These are phyloP conservation scores for Glossosoma conforme DNA, from an alignment of 1,140 invertebrate species.

Conservation along the genomic window DNA sequence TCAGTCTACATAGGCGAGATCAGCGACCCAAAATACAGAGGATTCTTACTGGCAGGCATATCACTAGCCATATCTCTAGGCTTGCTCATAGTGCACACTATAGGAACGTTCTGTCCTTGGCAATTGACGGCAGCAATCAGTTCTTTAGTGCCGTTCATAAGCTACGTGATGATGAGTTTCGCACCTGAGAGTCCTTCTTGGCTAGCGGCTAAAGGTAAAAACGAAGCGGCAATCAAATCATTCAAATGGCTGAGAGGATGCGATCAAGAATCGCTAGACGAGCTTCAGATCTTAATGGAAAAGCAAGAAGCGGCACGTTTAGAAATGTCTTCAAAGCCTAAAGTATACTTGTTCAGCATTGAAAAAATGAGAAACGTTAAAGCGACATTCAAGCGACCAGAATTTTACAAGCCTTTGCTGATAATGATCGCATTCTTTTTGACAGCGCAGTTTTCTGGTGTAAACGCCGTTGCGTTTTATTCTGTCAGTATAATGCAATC, in stretches of 20 bases:
- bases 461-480: slow-evolving; percentile 70
- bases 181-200: slow-evolving; percentile 70
- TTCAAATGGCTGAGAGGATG: slow-evolving; percentile 52
- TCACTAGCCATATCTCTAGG: slow-evolving; percentile 53
- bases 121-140: slow-evolving; percentile 52
- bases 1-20: slow-evolving; percentile 57
- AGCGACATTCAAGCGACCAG: slow-evolving; percentile 40
- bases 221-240: slow-evolving; percentile 46
- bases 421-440: slow-evolving; percentile 58
- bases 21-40: slow-evolving; percentile 51
- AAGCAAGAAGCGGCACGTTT: slow-evolving; percentile 36
- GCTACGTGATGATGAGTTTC: slow-evolving; percentile 45
- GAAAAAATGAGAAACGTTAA: slow-evolving; percentile 30
- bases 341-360: slow-evolving; percentile 11
- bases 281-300: slow-evolving; percentile 46
- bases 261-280: slow-evolving; percentile 43
- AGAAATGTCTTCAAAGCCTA: slow-evolving; percentile 35
- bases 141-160: slow-evolving; percentile 47
- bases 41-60: slow-evolving; percentile 52
- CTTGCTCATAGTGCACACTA: slow-evolving; percentile 50
- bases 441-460: slow-evolving; percentile 58
- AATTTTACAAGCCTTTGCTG: slow-evolving; percentile 54
- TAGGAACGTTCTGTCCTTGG: slow-evolving; percentile 60
- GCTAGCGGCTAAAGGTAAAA: slow-evolving; percentile 53
- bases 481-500: slow-evolving; percentile 59